Percentiles rank a stretch among this genome's conserved stretches.
Evolutionary conservation across 2,797 vertebrate genomes (phyloP).

Genomic region (Darevskia nairensis): DNA sequence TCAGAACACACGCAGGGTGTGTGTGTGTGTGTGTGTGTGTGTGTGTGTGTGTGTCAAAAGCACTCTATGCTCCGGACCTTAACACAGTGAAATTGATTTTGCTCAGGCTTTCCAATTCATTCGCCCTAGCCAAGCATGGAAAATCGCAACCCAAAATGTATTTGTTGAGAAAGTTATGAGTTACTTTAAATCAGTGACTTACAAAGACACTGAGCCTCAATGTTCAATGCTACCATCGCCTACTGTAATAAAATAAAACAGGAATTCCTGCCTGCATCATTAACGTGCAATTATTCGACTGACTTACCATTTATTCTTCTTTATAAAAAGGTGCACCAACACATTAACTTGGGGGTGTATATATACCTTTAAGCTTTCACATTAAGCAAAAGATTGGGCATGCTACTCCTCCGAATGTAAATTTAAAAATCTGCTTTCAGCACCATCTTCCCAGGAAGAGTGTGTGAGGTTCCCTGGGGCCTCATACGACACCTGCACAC

Average conservation of each 20-base stretch:
- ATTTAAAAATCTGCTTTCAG: neutral
- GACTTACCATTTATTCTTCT: neutral
- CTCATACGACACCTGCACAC: neutral
- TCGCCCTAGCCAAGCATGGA: neutral
- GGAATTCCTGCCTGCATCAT: neutral
- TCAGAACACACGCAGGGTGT: neutral
- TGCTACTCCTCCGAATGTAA: slow-evolving; percentile 2
- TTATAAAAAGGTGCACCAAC: slow-evolving; percentile 3
- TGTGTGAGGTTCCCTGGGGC: neutral
- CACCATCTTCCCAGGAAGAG: neutral
- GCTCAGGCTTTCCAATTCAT: neutral
- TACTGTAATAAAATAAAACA: neutral
- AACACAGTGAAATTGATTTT: slow-evolving; percentile 4
- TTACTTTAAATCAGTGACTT: slow-evolving; percentile 18
- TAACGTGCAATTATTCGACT: neutral
- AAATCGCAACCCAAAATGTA: slow-evolving; percentile 40
- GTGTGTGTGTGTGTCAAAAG: neutral
- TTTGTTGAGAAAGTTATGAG: slow-evolving; percentile 29
- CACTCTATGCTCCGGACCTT: neutral
- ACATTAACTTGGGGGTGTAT: neutral
- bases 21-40: neutral
- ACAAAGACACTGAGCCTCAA: neutral
- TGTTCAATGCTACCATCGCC: neutral
- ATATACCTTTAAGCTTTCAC: neutral
- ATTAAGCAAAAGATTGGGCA: slow-evolving; percentile 15